phyloP scores from a whole-genome alignment of 2,113 vertebrate species.

The Thamnophis sirtalis region DNA sequence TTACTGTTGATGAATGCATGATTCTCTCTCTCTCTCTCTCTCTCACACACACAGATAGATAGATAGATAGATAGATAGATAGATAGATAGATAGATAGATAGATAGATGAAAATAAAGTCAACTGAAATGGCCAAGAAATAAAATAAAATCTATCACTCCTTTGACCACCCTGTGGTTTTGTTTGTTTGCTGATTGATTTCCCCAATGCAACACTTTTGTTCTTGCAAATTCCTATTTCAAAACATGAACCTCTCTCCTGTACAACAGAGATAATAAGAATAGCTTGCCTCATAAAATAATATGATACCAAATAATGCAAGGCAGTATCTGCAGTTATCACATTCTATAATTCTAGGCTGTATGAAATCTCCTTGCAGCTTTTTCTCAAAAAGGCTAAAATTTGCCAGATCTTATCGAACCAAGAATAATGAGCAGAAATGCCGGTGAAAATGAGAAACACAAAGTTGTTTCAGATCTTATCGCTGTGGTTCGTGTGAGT shows the following conservation, averaged over 20 bases:
- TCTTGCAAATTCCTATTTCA: background rate
- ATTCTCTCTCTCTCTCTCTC: background rate
- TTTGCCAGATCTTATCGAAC: background rate
- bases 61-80: no score
- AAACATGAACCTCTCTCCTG: background rate
- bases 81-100: background rate
- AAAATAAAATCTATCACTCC: background rate
- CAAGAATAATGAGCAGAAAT: background rate
- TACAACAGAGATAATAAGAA: background rate
- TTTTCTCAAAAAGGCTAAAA: background rate
- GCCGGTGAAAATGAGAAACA: background rate
- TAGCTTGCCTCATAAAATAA: background rate
- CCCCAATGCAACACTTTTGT: background rate
- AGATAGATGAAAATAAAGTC: background rate
- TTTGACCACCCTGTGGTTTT: background rate
- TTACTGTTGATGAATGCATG: background rate
- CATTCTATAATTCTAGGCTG: background rate
- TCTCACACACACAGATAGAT: background rate
- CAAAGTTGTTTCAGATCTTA: background rate
- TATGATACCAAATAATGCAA: background rate
- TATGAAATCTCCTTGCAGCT: background rate
- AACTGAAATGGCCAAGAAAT: background rate
- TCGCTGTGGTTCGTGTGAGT: background rate
- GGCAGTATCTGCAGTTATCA: background rate
- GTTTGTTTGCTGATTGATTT: background rate